Base-by-base conservation (phyloP, 1,140 invertebrate species). In the Drosophila melanica region DNA sequence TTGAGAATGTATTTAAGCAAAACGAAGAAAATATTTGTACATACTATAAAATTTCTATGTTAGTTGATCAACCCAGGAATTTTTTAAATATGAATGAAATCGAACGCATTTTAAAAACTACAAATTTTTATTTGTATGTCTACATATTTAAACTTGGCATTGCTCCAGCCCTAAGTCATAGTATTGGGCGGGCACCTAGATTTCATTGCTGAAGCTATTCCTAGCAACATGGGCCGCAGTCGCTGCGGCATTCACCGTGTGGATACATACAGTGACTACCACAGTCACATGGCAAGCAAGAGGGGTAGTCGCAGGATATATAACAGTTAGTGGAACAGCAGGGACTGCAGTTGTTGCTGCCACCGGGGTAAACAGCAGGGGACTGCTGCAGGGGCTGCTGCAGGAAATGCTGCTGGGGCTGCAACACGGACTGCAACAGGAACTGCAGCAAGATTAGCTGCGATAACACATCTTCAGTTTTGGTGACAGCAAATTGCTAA, bases 1-100 rank as follows among this genome's bases (percentile, higher is more conserved):
- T 68, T 68, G 65, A 60, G 48, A 54, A 59, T n/a, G 23, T 12
- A 51, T 27, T 33, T 20, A 10, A 27, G n/a, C n/a, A 41, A 14
- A n/a, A n/a, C 12, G 6, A 41, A n/a, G 39, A 1, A 11, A 1
- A 12, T n/a, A n/a, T n/a, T 11, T 5, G 7, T 41, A 41, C 14
- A 41, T 41, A 14, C 20, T 41, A 41, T 7, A 14, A 14, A 41
- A 35, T 35, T 9, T 10, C 7, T 33, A 33, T 10, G 9, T 33
- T n/a, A n/a, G n/a, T n/a, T n/a, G n/a, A n/a, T n/a, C n/a, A n/a
- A n/a, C n/a, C n/a, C n/a, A n/a, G n/a, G n/a, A n/a, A n/a, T n/a
- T n/a, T n/a, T n/a, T n/a, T n/a, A n/a, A n/a, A n/a, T n/a, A n/a
- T n/a, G n/a, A n/a, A n/a, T n/a, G n/a, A n/a, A n/a, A n/a, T n/a